phyloP scores from a whole-genome alignment of 2,888 invertebrate species.

The Ptilodon capucinus region DNA sequence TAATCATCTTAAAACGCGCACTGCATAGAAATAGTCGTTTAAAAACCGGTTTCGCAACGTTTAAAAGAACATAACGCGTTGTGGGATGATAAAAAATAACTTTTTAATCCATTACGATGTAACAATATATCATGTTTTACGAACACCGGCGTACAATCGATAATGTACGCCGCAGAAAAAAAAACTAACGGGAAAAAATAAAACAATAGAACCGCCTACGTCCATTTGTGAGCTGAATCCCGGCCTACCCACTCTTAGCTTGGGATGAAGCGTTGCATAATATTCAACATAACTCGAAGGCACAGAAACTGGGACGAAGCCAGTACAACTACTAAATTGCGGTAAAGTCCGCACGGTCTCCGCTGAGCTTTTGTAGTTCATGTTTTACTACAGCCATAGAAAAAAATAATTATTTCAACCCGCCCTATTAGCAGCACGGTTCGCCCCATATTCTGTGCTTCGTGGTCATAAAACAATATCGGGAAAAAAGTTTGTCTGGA shows the following conservation, averaged over 20 bases:
- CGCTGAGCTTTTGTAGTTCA: too few relatives aligned
- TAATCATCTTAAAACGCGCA: background rate
- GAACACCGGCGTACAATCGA: conserved; percentile 6
- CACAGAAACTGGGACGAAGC: conserved; percentile 21
- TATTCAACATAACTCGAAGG: conserved; percentile 15
- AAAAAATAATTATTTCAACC: conserved; percentile 9
- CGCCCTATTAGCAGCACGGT: conserved; percentile 14
- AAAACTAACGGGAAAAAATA: conserved; percentile 18
- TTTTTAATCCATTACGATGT: conserved; percentile 4
- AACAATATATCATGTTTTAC: conserved; percentile 18
- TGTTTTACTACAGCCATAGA: background rate
- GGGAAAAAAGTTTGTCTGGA: background rate
- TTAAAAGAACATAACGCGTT: background rate
- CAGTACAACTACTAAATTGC: conserved; percentile 21
- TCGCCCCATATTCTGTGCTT: conserved; percentile 24
- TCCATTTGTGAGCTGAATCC: conserved; percentile 10
- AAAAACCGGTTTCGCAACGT: background rate
- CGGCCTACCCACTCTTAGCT: conserved; percentile 22
- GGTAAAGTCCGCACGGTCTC: too few relatives aligned
- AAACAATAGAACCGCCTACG: conserved; percentile 37
- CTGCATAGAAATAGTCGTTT: background rate
- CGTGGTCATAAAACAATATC: conserved; percentile 18
- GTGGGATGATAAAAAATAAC: background rate
- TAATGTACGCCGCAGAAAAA: conserved; percentile 10
- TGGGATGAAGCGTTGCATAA: conserved; percentile 21